A percentile compares a stretch with the other conserved stretches of the same genome.
phyloP scores from a whole-genome alignment of 2,797 vertebrate species.

The Echiichthys vipera region DNA sequence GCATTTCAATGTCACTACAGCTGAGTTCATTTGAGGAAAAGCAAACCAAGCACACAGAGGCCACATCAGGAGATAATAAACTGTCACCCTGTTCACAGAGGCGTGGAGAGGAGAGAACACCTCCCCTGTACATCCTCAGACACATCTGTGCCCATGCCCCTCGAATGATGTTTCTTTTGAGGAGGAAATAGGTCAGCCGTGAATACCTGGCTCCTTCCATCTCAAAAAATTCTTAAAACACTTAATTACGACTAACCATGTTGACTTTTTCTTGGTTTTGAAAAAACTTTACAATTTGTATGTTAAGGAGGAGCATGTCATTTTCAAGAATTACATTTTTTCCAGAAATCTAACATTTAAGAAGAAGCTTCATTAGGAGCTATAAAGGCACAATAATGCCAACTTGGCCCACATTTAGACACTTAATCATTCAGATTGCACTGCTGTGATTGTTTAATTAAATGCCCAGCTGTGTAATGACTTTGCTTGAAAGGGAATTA shows the following conservation, averaged over 20 bases:
- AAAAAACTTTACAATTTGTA: neutral
- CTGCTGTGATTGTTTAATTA: constrained; percentile 83
- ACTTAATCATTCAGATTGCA: constrained; percentile 79
- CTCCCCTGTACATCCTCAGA: constrained; percentile 58
- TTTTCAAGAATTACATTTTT: neutral
- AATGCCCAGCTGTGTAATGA: constrained; percentile 83
- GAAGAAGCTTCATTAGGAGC: constrained; percentile 35
- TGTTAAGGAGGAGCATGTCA: neutral
- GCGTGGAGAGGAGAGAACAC: constrained; percentile 63
- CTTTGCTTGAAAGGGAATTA: constrained; percentile 82
- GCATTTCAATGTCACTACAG: constrained; percentile 59
- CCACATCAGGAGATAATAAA: constrained; percentile 65
- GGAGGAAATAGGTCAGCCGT: constrained; percentile 74
- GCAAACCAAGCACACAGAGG: constrained; percentile 51
- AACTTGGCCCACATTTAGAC: constrained; percentile 69
- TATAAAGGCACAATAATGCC: constrained; percentile 52
- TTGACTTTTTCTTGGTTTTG: constrained; percentile 1
- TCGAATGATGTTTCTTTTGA: constrained; percentile 52
- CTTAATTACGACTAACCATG: constrained; percentile 56
- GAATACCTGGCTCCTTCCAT: constrained; percentile 64
- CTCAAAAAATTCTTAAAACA: constrained; percentile 48
- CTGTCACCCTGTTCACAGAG: constrained; percentile 60
- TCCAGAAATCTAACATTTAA: constrained; percentile 2
- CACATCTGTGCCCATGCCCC: constrained; percentile 69
- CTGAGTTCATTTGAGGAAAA: constrained; percentile 51